phyloP scores from a whole-genome alignment of 2,797 vertebrate species.

The Acestrorhynchus altus region DNA sequence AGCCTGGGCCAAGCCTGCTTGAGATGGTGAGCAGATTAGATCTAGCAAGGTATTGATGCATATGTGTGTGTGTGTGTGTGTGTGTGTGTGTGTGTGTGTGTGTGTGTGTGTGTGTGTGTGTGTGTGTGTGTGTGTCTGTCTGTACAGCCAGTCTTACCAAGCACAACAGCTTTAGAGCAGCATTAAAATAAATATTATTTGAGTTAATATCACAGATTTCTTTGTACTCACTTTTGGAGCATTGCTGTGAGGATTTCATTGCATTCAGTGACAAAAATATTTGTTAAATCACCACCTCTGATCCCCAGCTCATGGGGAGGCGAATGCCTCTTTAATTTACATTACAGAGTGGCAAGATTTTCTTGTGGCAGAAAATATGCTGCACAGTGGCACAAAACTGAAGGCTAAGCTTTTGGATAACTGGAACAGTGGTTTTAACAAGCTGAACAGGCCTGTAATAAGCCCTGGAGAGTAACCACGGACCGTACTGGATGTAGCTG shows the following conservation, averaged over 20 bases:
- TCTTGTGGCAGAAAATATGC: neutral
- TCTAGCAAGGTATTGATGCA: constrained; percentile 40
- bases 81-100: constrained; percentile 10
- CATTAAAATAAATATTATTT: neutral
- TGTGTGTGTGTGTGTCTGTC: constrained; percentile 6
- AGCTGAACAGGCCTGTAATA: neutral
- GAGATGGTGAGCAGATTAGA: constrained; percentile 47
- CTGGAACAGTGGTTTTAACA: neutral
- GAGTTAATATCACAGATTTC: neutral
- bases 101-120: constrained; percentile 42
- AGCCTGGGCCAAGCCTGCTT: constrained; percentile 31
- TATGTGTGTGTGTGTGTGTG: constrained; percentile 32
- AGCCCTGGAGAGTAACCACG: neutral
- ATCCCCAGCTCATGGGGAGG: no score
- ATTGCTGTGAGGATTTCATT: no score
- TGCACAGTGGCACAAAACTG: no score
- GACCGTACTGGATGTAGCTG: no score
- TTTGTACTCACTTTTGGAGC: neutral
- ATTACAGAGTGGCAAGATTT: neutral
- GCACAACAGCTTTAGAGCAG: neutral
- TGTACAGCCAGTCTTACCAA: neutral
- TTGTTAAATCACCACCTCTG: no score
- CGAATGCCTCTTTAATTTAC: neutral
- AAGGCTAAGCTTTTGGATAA: neutral
- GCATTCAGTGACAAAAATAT: no score